Conservation (phyloP, 2,113 vertebrate genomes). For the Tetrao urogallus region DNA sequence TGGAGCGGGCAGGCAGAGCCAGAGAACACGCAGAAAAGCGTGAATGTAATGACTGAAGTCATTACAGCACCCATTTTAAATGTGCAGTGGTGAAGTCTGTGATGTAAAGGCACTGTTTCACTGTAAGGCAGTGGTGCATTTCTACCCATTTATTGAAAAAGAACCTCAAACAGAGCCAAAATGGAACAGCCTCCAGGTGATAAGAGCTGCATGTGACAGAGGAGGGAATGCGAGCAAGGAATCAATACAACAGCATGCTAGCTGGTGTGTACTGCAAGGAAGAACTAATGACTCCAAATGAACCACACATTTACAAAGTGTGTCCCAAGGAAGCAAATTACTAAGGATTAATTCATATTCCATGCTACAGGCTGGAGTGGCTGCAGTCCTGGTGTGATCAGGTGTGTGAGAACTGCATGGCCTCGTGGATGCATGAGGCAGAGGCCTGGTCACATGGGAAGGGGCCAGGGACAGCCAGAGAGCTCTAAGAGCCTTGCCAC, state of each 20-base stretch:
- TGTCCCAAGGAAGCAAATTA: background rate
- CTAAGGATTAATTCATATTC: background rate
- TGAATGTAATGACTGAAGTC: background rate
- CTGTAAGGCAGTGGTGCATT: background rate
- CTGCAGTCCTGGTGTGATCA: rapidly evolving
- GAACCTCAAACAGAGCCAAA: rapidly evolving
- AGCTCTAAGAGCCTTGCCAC: background rate
- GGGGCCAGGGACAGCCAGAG: background rate
- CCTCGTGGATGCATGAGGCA: rapidly evolving
- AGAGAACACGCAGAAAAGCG: background rate
- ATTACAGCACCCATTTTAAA: rapidly evolving
- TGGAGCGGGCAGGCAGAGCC: background rate
- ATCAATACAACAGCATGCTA: background rate
- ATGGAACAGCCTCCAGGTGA: background rate
- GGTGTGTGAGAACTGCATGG: background rate
- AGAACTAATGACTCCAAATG: background rate
- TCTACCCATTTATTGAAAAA: background rate
- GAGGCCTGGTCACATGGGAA: background rate
- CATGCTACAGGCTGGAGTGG: background rate
- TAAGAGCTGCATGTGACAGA: background rate
- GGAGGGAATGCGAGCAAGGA: background rate
- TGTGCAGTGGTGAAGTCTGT: rapidly evolving
- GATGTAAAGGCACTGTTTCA: background rate
- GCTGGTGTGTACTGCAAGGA: background rate
- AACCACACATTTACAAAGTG: background rate